Evolutionary conservation across 2,888 invertebrate species (phyloP), one percentile per base, ranked within the genome.

Genomic region (Lasiommata megera): DNA sequence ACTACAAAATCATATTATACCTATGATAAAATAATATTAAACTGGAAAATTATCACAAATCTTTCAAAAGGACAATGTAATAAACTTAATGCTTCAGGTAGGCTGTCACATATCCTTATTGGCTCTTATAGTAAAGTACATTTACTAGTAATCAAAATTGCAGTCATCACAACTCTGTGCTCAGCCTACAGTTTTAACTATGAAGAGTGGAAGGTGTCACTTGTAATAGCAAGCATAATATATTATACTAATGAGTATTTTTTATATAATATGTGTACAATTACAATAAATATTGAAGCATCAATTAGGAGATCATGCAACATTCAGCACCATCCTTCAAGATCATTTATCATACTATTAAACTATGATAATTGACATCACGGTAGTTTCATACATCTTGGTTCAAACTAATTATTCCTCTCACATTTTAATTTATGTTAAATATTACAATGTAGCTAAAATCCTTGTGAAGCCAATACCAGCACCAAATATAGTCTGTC

Each of bases 381-480:
- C 64, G 61, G 55, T 59, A 54, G 47, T 47, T 58, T 51, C 53
- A 53, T 59, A 60, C 12, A 50, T 53, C 14, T 58, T 28, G 6
- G 46, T 54, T 43, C 36, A 50, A 44, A 67, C 57, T 56, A 2
- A 29, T 48, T 48, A 36, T 51, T 40, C 31, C 52, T 38, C 16
- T 38, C 31, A 28, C 11, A 53, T 12, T 43, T 29, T 2, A 6
- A 16, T 29, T 8, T 61, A 23, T 23, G 23, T 23, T 3, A 5
- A 23, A 23, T 23, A 78, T 94, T 94, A 97, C 76, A 98, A 93
- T 57, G 98, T 98, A 53, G 98, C 98, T 73, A 98, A 92, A 70
- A 98, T 97, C 79, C 98, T 93, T 61, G 97, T 97, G 80, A 97
- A 98, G 58, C 98, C 98, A 73, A 98, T 94, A 69, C 97, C 96